These are phyloP conservation scores for Actinernus sp. DNA, from an alignment of 92 coral and sea anemone species.

Conservation along the genomic window DNA sequence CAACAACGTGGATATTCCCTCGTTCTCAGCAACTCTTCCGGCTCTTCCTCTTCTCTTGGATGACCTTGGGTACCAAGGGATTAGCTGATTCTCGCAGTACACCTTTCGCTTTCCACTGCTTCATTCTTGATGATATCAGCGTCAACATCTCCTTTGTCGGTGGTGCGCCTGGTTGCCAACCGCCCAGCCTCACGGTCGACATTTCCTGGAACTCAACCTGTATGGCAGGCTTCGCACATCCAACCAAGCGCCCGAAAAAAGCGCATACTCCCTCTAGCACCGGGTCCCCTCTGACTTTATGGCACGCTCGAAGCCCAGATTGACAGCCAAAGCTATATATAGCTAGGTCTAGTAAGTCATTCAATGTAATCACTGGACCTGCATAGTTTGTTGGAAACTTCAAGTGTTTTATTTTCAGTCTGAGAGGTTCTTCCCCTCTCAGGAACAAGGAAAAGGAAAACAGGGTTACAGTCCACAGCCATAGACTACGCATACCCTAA, in stretches of 20 bases:
- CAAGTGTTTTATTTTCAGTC: no score
- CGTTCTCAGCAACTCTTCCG: no score
- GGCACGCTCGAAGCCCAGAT: constrained; percentile 17
- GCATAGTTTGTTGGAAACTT: no score
- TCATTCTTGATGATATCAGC: constrained; percentile 40
- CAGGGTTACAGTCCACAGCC: no score
- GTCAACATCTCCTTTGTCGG: constrained; percentile 58
- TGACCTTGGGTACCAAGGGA: constrained; percentile 21
- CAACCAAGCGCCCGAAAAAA: constrained; percentile 39
- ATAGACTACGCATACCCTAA: no score
- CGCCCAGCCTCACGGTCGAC: constrained; percentile 29
- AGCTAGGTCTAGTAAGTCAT: constrained; percentile 35
- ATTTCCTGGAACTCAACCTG: constrained; percentile 18
- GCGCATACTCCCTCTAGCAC: constrained; percentile 42
- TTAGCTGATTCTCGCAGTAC: constrained; percentile 1
- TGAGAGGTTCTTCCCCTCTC: no score
- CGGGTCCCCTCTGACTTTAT: constrained; percentile 41
- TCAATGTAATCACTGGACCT: no score
- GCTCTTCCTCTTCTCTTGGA: constrained; percentile 18
- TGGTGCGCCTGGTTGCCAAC: no score
- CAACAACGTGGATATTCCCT: no score
- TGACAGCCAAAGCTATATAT: constrained; percentile 16
- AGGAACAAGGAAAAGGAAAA: no score
- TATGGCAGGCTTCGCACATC: constrained; percentile 9
- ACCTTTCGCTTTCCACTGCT: constrained; percentile 16